phyloP scores from a whole-genome alignment of 2,888 invertebrate genomes.

The Euproctis similis region DNA sequence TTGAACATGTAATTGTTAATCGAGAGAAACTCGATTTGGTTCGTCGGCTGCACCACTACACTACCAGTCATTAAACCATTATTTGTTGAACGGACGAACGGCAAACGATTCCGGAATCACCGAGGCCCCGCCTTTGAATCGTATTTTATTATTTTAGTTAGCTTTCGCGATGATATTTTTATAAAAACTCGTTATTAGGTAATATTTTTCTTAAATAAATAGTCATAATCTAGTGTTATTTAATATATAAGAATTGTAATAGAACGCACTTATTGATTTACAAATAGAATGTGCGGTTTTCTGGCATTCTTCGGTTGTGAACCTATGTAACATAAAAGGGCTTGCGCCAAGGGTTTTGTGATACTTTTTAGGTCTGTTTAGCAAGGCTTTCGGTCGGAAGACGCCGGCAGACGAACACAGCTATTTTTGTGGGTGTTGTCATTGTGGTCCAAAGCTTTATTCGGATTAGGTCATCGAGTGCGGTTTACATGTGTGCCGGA shows the following conservation, averaged over 20 bases:
- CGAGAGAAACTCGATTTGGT: no score
- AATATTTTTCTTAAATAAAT: constrained; percentile 28
- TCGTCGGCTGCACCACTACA: no score
- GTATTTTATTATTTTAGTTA: constrained; percentile 59
- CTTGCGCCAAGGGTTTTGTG: constrained; percentile 26
- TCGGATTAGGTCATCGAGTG: constrained; percentile 73
- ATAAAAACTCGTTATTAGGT: constrained; percentile 55
- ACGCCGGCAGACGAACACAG: constrained; percentile 50
- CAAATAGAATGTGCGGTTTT: constrained; percentile 49
- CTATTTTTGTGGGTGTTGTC: constrained; percentile 79
- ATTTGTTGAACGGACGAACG: no score
- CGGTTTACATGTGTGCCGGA: constrained; percentile 67
- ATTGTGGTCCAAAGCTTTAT: constrained; percentile 58
- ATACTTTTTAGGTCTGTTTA: constrained; percentile 21
- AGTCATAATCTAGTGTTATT: constrained; percentile 5
- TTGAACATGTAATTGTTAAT: no score
- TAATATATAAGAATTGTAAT: constrained; percentile 12
- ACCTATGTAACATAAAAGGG: constrained; percentile 31
- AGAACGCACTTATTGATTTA: constrained; percentile 60
- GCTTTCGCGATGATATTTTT: constrained; percentile 64
- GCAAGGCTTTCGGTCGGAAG: constrained; percentile 43
- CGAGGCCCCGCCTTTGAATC: constrained; percentile 67
- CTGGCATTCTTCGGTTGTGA: constrained; percentile 33
- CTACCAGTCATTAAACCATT: constrained; percentile 59
- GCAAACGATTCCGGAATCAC: no score